Evolutionary conservation across 2,113 vertebrate genomes (phyloP).

Genomic region (Panurus biarmicus): DNA sequence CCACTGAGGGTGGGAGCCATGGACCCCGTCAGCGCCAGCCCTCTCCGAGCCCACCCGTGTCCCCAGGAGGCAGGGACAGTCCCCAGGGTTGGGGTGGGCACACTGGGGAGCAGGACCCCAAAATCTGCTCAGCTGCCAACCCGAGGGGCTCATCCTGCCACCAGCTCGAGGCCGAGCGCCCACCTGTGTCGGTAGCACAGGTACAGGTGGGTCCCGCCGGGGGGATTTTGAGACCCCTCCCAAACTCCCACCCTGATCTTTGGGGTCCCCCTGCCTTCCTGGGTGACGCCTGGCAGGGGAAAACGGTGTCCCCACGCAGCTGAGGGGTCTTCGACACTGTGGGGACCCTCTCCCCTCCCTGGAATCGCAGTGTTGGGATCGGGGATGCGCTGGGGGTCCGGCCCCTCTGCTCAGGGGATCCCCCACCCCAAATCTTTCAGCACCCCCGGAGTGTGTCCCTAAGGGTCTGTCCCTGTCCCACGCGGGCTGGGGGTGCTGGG

Average conservation of each 20-base stretch:
- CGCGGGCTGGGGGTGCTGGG: fast-evolving
- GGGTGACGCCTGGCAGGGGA: fast-evolving
- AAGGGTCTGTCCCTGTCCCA: not conserved
- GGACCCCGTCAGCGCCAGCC: not conserved
- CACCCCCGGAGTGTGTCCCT: fast-evolving
- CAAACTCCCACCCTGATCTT: not conserved
- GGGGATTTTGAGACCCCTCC: not conserved
- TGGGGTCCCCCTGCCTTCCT: not conserved
- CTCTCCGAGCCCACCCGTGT: fast-evolving
- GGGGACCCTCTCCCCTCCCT: not conserved
- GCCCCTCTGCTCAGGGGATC: not conserved
- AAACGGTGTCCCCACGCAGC: fast-evolving
- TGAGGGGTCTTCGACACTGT: not conserved
- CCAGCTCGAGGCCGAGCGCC: fast-evolving
- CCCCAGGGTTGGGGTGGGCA: not conserved
- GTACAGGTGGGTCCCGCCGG: fast-evolving
- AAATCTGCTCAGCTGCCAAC: not conserved
- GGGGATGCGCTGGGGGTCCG: not conserved
- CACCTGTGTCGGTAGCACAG: fast-evolving
- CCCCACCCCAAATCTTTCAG: not conserved
- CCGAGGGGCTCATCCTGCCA: not conserved
- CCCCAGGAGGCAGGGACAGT: not conserved
- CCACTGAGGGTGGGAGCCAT: fast-evolving
- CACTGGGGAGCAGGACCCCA: not conserved
- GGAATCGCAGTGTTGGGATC: fast-evolving